These are phyloP conservation scores for Drosophila truncata DNA, from an alignment of 1,140 invertebrate genomes.

Conservation along the genomic window DNA sequence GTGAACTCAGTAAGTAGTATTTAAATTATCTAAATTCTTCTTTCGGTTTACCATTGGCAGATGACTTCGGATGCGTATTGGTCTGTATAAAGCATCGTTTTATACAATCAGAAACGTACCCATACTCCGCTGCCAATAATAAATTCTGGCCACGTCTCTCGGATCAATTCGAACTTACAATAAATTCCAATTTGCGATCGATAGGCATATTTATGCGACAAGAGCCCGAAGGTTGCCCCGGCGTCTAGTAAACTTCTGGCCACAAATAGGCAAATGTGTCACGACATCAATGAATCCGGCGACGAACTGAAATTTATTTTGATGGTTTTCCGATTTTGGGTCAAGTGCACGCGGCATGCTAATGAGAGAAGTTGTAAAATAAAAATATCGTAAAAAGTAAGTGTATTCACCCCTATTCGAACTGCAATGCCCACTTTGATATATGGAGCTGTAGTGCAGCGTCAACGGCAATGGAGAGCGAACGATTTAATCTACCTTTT, in stretches of 20 bases:
- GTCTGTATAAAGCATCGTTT: background rate
- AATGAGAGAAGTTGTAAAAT: conserved; percentile 6
- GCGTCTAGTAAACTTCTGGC: conserved; percentile 32
- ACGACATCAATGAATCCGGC: conserved; percentile 25
- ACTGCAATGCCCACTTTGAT: conserved; percentile 72
- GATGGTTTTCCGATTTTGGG: conserved; percentile 70
- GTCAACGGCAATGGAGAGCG: conserved; percentile 73
- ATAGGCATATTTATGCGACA: conserved; percentile 52
- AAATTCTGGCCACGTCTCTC: conserved; percentile 22
- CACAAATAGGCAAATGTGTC: conserved; percentile 64
- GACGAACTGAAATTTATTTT: conserved; percentile 17
- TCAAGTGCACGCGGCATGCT: conserved; percentile 58
- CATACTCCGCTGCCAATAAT: background rate
- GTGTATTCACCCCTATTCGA: conserved; percentile 71
- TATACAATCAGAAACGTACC: background rate
- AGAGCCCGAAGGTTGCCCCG: conserved; percentile 41
- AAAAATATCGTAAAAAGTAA: conserved; percentile 25
- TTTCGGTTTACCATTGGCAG: background rate
- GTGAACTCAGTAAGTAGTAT: too few species aligned
- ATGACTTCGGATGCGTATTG: background rate
- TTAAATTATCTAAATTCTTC: background rate
- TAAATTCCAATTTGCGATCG: conserved; percentile 63
- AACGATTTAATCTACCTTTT: conserved; percentile 83
- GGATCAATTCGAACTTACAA: conserved; percentile 28
- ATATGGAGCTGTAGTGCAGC: conserved; percentile 69